Evolutionary conservation across 2,888 invertebrate genomes (phyloP).

Genomic region (Hofmannophila pseudospretella): DNA sequence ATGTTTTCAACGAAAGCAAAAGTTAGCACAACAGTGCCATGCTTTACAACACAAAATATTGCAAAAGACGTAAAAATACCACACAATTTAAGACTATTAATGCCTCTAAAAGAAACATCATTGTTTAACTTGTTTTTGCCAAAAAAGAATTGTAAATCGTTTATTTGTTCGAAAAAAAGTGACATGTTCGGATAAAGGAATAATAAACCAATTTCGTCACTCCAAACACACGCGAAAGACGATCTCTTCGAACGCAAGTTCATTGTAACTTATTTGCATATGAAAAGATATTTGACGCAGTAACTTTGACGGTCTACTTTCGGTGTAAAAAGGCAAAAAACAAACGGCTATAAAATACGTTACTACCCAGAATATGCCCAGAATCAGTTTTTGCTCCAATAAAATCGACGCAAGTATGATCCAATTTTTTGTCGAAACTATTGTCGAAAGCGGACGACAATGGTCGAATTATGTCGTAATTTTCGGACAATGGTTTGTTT

Average conservation of each 20-base stretch:
- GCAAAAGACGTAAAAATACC: no score
- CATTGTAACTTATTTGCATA: constrained; percentile 70
- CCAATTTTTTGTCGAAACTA: constrained; percentile 38
- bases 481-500: constrained; percentile 54
- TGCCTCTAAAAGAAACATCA: not conserved
- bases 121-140: not conserved
- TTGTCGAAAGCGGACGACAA: constrained; percentile 30
- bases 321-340: constrained; percentile 53
- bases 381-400: constrained; percentile 60
- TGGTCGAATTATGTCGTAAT: constrained; percentile 55
- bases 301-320: constrained; percentile 62
- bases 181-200: constrained; percentile 25
- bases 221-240: constrained; percentile 46
- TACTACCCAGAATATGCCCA: constrained; percentile 37
- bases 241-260: constrained; percentile 54
- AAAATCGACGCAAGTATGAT: constrained; percentile 51
- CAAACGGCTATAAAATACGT: constrained; percentile 47
- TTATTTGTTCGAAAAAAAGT: constrained; percentile 32
- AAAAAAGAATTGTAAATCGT: constrained; percentile 19
- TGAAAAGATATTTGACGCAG: constrained; percentile 55
- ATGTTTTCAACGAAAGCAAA: constrained; percentile 6
- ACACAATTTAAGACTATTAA: no score
- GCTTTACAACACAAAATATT: constrained; percentile 3
- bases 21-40: constrained; percentile 4
- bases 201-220: constrained; percentile 47